Base-by-base conservation (phyloP, 2,888 invertebrate genomes). In the Coleophora flavipennella region DNA sequence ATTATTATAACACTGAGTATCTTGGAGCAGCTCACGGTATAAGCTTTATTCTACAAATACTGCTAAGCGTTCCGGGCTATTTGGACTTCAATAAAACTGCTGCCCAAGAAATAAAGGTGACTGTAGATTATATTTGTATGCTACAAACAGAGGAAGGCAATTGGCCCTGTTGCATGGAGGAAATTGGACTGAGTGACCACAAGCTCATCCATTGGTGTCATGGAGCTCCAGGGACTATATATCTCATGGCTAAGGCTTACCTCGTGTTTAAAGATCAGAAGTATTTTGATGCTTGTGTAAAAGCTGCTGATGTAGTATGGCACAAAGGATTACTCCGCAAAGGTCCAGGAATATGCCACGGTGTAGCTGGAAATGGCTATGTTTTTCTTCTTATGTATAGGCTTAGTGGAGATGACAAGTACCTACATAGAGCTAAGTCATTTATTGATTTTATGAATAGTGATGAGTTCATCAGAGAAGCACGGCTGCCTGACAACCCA, bases 191-290 rank as follows among this genome's bases (percentile, higher is more conserved):
- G 29, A 67, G 67, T 32, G 86, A 87, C 2, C 90, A 93, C 42
- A 91, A 93, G 44, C 74, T 95, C 9, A 88, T 95, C 0, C 95
- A 96, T 62, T 95, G 95, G 96, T 96, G 96, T 66, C 95, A 96
- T 64, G 96, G 96, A 0, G 94, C 94, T 8, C 91, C 94, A 8
- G 95, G 95, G 1, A 88, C 90, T 1, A 81, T 95, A 7, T 95
- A 94, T 60, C 67, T 94, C 28, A 87, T 96, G 84, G 93, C 93
- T 1, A 92, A 91, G 67, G 93, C 96, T 0, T 94, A 91, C 64
- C 66, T 90, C 26, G 71, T 90, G 1, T 95, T 90, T 78, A 88
- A 90, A 45, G 93, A 95, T 32, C 78, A 88, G 1, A 90, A 88
- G 59, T 96, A 92, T 64, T 71, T 92, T 25, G 64, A 89, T 13